Evolutionary conservation across 2,888 invertebrate genomes (phyloP), one percentile per base, ranked within the genome.

Genomic region (Corbicula japonica): DNA sequence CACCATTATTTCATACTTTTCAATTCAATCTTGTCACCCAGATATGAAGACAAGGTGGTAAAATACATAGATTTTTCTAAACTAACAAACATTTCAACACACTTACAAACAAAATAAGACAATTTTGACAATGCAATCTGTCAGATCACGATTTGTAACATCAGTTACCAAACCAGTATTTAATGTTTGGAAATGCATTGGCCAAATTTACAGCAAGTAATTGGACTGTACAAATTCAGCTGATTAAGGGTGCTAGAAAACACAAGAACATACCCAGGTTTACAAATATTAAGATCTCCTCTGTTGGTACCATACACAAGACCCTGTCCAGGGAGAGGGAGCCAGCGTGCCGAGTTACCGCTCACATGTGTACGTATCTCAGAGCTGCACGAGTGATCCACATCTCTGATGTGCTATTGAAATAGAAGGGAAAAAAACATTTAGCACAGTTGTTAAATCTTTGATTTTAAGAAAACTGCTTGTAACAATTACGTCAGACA

Each of bases 301-400:
- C 96, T 96, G 92, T 97, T 97, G 85, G 97, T 97, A 28, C 97
- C 97, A 93, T 97, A 97, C 62, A 97, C 96, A 72, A 97, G 95
- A 1, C 97, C 97, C 91, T 97, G 96, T 0, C 97, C 97, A 0
- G 97, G 95, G 58, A 95, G 95, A 0, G 97, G 97, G 69, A 97
- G 95, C 97, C 97, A 97, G 69, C 96, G 95, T 66, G 97, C 96
- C 89, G 97, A 97, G 94, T 97, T 97, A 56, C 97, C 95, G 92
- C 96, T 96, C 71, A 96, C 96, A 89, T 92, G 91, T 21, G 87
- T 86, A n/a, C 90, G 88, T 21, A 89, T 82, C 38, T 96, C 95
- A 60, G 95, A 74, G 54, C 86, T 82, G 79, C 87, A 88, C 0
- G 87, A 89, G 77, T 93, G 93, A 74, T 88, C 88, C 12, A 93